phyloP scores from a whole-genome alignment of 2,888 invertebrate species.

The Tachina lurida region DNA sequence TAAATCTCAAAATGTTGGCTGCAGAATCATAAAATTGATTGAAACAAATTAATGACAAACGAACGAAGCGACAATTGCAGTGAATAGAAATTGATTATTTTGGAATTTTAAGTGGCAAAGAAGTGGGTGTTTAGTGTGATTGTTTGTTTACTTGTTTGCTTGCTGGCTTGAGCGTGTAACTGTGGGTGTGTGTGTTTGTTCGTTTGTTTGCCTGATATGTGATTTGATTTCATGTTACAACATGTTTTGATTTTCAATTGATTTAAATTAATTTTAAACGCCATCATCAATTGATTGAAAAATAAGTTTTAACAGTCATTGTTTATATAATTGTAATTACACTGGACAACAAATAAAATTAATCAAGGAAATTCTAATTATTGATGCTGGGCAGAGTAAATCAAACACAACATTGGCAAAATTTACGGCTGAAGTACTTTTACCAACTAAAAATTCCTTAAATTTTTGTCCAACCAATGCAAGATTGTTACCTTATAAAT shows the following conservation, averaged over 20 bases:
- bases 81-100: conserved; percentile 46
- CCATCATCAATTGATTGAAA: background rate
- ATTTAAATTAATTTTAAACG: conserved; percentile 23
- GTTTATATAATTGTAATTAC: too few species aligned
- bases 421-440: too few species aligned
- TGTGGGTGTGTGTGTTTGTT: conserved; percentile 30
- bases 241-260: conserved; percentile 32
- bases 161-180: background rate
- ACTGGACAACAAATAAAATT: too few species aligned
- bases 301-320: background rate
- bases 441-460: too few species aligned
- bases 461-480: too few species aligned
- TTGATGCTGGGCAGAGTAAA: too few species aligned
- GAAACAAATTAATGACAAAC: conserved; percentile 51
- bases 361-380: too few species aligned
- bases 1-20: conserved; percentile 60
- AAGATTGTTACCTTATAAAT: too few species aligned
- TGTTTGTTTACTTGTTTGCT: background rate
- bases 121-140: conserved; percentile 39
- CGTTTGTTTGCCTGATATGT: background rate
- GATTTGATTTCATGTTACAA: conserved; percentile 1
- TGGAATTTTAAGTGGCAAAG: conserved; percentile 12
- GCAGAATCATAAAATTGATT: conserved; percentile 43
- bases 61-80: conserved; percentile 24
- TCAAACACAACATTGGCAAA: too few species aligned